Conservation (phyloP, 2,797 vertebrate species). For the Zenarchopterus dispar region DNA sequence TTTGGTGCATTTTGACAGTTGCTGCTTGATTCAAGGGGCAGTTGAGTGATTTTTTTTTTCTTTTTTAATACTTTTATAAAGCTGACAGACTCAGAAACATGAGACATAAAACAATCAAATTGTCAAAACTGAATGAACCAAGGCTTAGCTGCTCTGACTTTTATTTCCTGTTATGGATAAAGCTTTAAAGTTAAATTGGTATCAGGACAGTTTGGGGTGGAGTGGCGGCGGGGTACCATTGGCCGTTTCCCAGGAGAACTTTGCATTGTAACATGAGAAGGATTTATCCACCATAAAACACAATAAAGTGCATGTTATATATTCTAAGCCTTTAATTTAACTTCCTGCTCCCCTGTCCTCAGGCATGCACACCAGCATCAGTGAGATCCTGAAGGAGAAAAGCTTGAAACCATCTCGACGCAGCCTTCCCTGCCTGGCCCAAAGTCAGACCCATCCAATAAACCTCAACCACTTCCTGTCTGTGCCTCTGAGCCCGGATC, state of each 20-base stretch:
- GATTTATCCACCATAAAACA: too few species aligned
- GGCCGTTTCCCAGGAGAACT: not conserved
- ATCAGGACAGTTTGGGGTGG: not conserved
- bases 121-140: not conserved
- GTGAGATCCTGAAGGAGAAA: constrained; percentile 93
- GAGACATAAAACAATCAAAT: constrained; percentile 5
- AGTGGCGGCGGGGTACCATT: not conserved
- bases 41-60: constrained; percentile 4
- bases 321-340: not conserved
- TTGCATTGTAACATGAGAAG: too few species aligned
- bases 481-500: constrained; percentile 81
- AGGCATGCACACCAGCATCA: constrained; percentile 98
- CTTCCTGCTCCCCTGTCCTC: constrained; percentile 20
- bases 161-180: not conserved
- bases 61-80: constrained; percentile 18
- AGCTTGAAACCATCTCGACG: constrained; percentile 93
- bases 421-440: constrained; percentile 92
- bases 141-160: not conserved
- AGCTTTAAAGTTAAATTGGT: not conserved
- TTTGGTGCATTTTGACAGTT: constrained; percentile 2
- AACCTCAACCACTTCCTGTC: constrained; percentile 93
- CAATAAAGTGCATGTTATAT: too few species aligned
- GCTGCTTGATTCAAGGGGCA: not conserved
- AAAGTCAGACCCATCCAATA: constrained; percentile 92
- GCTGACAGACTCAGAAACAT: not conserved